Base-by-base conservation (phyloP, 2,888 invertebrate genomes). In the Lymantria dispar region DNA sequence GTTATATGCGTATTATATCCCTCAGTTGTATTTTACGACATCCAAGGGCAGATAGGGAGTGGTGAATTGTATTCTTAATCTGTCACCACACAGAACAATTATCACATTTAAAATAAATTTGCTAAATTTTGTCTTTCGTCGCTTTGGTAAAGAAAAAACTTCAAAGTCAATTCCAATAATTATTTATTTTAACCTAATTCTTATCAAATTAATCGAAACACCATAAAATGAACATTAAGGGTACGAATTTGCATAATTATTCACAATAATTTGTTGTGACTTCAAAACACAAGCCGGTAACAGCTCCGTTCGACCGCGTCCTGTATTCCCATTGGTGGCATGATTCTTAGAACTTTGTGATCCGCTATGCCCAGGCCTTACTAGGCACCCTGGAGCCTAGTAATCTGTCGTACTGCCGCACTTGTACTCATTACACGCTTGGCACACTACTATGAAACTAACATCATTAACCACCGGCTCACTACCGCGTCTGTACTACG, bases 391-490 rank as follows among this genome's bases (percentile, higher is more conserved):
- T 72, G 79, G 75, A 72, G 74, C 72, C 73, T 75, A 69, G 59
- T 70, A 30, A 43, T 48, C 42, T 70, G 72, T 70, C 70, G 68
- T 72, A 67, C 72, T 73, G 74, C 76, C 81, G 81, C 85, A 84
- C 84, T 79, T 80, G 81, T 64, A 74, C 78, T 80, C 79, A 81
- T 83, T 85, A 80, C 76, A 62, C 64, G 70, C 76, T 77, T 76
- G 72, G 81, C 77, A 74, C 79, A 83, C 80, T 76, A 80, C 81
- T 85, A 82, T 83, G 78, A 79, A 77, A 68, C 76, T 68, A 76
- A 78, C 80, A 85, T 85, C 85, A 85, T 83, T 87, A 84, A 82
- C 80, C 71, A 72, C 76, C 76, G 79, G 74, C 78, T 77, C 79
- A 80, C 78, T 66, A 58, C 52, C 73, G 74, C 75, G 80, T 73